phyloP scores from a whole-genome alignment of 2,888 invertebrate genomes.

The Hermaeophaga mercurialis region DNA sequence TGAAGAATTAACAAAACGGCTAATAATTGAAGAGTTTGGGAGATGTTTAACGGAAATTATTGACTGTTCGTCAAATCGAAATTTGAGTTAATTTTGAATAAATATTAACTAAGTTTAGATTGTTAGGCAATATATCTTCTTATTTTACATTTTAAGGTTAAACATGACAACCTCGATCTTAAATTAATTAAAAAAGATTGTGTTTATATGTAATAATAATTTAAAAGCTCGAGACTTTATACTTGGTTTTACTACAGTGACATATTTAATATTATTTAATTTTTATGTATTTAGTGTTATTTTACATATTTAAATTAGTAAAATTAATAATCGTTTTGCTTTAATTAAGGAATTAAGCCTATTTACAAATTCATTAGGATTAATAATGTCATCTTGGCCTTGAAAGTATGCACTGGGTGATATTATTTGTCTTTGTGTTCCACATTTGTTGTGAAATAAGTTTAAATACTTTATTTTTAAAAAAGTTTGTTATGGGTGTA shows the following conservation, averaged over 20 bases:
- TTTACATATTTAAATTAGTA: too few relatives aligned
- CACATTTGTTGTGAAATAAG: constrained; percentile 22
- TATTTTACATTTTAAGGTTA: constrained; percentile 13
- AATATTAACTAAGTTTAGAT: neutral
- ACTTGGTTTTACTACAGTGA: too few relatives aligned
- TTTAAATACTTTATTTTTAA: constrained; percentile 25
- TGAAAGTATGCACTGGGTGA: constrained; percentile 12
- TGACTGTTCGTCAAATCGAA: constrained; percentile 59
- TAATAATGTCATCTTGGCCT: neutral
- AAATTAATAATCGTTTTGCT: too few relatives aligned
- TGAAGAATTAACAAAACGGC: constrained; percentile 68
- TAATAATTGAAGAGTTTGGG: constrained; percentile 93
- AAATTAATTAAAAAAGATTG: too few relatives aligned
- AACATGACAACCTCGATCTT: too few relatives aligned
- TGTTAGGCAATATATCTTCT: neutral
- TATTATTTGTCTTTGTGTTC: constrained; percentile 17
- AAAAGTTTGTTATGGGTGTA: constrained; percentile 31
- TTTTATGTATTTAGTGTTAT: too few relatives aligned
- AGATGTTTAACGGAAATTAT: constrained; percentile 94
- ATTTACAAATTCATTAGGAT: too few relatives aligned
- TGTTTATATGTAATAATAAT: too few relatives aligned
- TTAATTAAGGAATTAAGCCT: too few relatives aligned
- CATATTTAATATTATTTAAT: constrained; percentile 2
- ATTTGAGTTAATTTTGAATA: constrained; percentile 32
- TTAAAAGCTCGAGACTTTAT: too few relatives aligned